Evolutionary conservation across 1,140 invertebrate genomes (phyloP).

Genomic region (Bombus ignitus): DNA sequence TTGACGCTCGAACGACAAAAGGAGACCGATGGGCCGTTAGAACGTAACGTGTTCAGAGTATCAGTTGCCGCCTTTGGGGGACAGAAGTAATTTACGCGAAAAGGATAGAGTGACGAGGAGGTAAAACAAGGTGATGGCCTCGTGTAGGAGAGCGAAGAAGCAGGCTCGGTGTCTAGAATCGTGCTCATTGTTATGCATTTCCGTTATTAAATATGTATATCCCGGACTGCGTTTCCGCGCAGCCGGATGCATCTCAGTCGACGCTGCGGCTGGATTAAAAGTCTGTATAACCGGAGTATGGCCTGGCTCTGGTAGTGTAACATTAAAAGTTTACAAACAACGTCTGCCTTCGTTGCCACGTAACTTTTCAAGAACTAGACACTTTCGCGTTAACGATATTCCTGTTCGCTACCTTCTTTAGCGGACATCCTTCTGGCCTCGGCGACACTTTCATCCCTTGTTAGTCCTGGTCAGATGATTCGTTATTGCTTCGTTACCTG

Average conservation of each 20-base stretch:
- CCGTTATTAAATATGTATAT: slow-evolving; percentile 65
- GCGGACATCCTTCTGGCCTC: not conserved
- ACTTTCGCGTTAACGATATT: not conserved
- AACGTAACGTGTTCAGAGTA: not conserved
- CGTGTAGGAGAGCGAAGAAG: slow-evolving; percentile 34
- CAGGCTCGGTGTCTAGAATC: slow-evolving; percentile 39
- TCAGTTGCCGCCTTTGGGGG: too few species aligned
- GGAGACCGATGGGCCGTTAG: not conserved
- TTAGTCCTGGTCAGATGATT: not conserved
- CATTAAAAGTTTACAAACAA: slow-evolving; percentile 59
- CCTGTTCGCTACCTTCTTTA: not conserved
- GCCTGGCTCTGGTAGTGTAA: slow-evolving; percentile 11
- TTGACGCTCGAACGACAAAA: slow-evolving; percentile 11
- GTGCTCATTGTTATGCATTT: slow-evolving; percentile 67
- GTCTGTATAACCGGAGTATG: slow-evolving; percentile 30
- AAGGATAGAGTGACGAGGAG: slow-evolving; percentile 3
- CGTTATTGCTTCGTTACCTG: not conserved
- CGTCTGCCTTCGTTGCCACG: slow-evolving; percentile 1
- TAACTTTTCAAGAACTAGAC: slow-evolving; percentile 33
- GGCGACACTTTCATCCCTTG: not conserved
- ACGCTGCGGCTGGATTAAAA: slow-evolving; percentile 53
- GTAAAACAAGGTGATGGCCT: too few species aligned
- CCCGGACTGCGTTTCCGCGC: slow-evolving; percentile 19
- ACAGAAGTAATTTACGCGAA: slow-evolving; percentile 26
- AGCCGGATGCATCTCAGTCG: slow-evolving; percentile 38